These are phyloP conservation scores for Epinotia ramella DNA, from an alignment of 2,888 invertebrate species.

Conservation along the genomic window DNA sequence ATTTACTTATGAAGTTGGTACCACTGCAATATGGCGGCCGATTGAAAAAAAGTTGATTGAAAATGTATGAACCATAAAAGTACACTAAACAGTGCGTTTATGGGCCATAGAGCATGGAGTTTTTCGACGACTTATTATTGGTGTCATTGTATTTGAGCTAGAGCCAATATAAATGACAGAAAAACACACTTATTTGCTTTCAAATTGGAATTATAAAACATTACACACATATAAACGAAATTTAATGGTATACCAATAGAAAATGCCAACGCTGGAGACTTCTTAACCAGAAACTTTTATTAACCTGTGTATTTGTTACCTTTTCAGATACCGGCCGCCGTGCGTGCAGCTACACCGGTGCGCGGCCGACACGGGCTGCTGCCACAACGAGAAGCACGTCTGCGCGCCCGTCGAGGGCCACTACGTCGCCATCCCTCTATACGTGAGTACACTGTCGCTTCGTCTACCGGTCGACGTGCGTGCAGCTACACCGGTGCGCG, in stretches of 20 bases:
- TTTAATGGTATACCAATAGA: neutral
- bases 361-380: conserved; percentile 95
- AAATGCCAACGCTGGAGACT: neutral
- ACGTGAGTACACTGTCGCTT: conserved; percentile 87
- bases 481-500: conserved; percentile 90
- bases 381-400: conserved; percentile 88
- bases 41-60: too few species aligned
- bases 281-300: neutral
- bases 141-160: too few species aligned
- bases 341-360: conserved; percentile 95
- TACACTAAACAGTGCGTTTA: too few species aligned
- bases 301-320: neutral
- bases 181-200: too few species aligned
- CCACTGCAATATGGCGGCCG: too few species aligned
- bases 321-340: conserved; percentile 89
- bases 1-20: too few species aligned
- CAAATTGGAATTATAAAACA: too few species aligned
- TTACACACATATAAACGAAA: too few species aligned
- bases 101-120: too few species aligned
- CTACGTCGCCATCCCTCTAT: conserved; percentile 90
- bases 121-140: too few species aligned
- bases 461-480: neutral
- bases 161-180: too few species aligned
- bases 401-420: conserved; percentile 92
- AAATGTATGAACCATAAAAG: too few species aligned